These are phyloP conservation scores for Choristoneura rosaceana DNA, from an alignment of 2,888 invertebrate genomes.

Conservation along the genomic window DNA sequence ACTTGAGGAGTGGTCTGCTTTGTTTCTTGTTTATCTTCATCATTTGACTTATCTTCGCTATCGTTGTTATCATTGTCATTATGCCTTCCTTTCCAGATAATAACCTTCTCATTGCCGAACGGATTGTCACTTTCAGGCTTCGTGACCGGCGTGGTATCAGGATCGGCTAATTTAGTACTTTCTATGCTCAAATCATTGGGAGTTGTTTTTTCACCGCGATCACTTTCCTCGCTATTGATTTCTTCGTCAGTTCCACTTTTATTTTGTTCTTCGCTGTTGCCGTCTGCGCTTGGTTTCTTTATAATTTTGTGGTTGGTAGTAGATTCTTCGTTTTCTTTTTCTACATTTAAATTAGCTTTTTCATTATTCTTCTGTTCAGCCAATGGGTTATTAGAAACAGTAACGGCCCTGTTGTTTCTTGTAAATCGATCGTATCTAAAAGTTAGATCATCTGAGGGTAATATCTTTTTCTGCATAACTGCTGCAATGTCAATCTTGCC, in stretches of 20 bases:
- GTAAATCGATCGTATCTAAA: slow-evolving; percentile 26
- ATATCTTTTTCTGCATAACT: slow-evolving; percentile 13
- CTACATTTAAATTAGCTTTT: not conserved
- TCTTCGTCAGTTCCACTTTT: not conserved
- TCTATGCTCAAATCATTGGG: slow-evolving; percentile 1
- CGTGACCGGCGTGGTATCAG: not conserved
- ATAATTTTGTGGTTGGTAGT: not conserved
- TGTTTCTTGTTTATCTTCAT: not conserved
- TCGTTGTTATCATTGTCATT: not conserved
- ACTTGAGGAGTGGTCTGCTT: not conserved
- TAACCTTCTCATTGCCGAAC: slow-evolving; percentile 11
- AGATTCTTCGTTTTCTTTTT: not conserved
- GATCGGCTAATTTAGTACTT: not conserved
- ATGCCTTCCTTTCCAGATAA: not conserved
- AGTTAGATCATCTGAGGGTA: slow-evolving; percentile 2
- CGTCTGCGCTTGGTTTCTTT: slow-evolving; percentile 2
- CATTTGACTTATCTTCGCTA: not conserved
- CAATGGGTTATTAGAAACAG: not conserved
- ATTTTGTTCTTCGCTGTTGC: not conserved
- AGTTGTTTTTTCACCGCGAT: not conserved
- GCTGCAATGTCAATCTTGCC: slow-evolving; percentile 21
- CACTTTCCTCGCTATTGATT: slow-evolving; percentile 1
- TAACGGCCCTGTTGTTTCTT: not conserved
- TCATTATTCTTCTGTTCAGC: not conserved
- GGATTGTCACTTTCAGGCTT: not conserved